Evolutionary conservation across 2,888 invertebrate genomes (phyloP).

Genomic region (Drosophila histrio): DNA sequence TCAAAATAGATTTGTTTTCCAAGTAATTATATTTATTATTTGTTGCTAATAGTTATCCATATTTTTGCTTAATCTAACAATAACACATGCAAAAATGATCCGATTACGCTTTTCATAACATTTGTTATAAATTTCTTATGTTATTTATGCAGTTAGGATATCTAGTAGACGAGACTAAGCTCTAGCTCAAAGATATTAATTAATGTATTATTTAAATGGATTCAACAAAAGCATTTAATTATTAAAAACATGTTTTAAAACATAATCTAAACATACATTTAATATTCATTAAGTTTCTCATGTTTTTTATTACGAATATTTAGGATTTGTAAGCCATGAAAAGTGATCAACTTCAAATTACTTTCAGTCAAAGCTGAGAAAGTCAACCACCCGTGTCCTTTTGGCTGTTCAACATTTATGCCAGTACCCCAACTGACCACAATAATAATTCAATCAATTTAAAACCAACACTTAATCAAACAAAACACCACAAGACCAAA

Average conservation of each 20-base stretch:
- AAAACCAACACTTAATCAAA: conserved; percentile 70
- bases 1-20: no score
- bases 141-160: no score
- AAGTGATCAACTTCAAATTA: neutral
- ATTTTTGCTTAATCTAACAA: no score
- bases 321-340: neutral
- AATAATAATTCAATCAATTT: conserved; percentile 75
- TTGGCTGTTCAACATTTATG: conserved; percentile 14
- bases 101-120: no score
- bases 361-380: neutral
- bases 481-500: conserved; percentile 47
- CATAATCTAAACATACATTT: neutral
- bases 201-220: neutral
- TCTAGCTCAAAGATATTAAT: no score
- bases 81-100: no score
- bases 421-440: conserved; percentile 32
- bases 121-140: no score
- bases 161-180: neutral
- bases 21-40: no score
- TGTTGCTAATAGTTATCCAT: no score
- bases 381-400: conserved; percentile 20
- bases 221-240: neutral
- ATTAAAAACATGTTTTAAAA: neutral
- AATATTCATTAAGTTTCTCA: neutral
- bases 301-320: neutral